phyloP scores from a whole-genome alignment of 2,113 vertebrate genomes.

The Raphicerus campestris region DNA sequence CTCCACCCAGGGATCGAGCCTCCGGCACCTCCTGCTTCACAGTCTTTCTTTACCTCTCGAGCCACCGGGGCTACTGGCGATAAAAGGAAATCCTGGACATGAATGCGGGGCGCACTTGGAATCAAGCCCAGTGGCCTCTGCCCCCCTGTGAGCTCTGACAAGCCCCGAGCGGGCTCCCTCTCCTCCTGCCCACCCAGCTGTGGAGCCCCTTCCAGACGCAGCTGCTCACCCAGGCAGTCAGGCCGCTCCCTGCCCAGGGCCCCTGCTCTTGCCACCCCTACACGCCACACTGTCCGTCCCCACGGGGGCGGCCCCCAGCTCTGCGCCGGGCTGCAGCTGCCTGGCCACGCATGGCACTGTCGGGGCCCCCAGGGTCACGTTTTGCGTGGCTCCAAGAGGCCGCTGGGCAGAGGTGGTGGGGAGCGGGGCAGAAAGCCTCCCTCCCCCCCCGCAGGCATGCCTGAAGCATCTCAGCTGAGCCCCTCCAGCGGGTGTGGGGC shows the following conservation, averaged over 20 bases:
- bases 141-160: background rate
- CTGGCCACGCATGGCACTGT: fast-evolving
- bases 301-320: fast-evolving
- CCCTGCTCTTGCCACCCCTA: too few species aligned
- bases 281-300: fast-evolving
- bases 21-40: background rate
- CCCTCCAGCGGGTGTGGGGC: fast-evolving
- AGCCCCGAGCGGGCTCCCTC: background rate
- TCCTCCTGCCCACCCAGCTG: background rate
- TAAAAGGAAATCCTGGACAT: background rate
- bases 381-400: background rate
- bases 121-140: background rate
- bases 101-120: background rate
- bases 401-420: background rate
- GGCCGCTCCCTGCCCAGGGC: background rate
- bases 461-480: background rate
- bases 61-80: background rate
- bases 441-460: fast-evolving
- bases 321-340: background rate
- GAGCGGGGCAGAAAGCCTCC: fast-evolving
- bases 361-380: fast-evolving
- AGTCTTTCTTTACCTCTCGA: background rate
- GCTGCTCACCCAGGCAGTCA: fast-evolving
- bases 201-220: background rate
- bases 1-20: too few species aligned